phyloP scores from a whole-genome alignment of 1,140 invertebrate genomes.

The Neuroterus valhalla region DNA sequence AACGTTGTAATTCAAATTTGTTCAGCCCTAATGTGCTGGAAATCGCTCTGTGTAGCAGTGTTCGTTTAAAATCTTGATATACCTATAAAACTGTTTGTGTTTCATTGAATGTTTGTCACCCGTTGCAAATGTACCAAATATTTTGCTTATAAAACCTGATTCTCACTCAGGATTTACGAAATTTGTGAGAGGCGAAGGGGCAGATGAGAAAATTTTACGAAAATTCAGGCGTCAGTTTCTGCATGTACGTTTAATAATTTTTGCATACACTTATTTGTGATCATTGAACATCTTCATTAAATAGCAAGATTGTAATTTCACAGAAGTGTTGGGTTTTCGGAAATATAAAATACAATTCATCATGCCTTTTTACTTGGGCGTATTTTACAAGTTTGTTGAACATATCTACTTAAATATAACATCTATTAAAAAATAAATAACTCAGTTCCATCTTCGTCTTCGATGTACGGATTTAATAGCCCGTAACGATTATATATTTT shows the following conservation, averaged over 20 bases:
- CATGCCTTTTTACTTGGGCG: not conserved
- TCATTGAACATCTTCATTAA: slow-evolving; percentile 49
- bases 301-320: slow-evolving; percentile 51
- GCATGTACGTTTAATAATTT: slow-evolving; percentile 57
- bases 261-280: slow-evolving; percentile 44
- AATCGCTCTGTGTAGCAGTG: too few species aligned
- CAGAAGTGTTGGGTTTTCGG: slow-evolving; percentile 34
- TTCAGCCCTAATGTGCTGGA: too few species aligned
- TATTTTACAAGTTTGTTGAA: slow-evolving; percentile 2
- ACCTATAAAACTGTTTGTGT: too few species aligned
- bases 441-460: slow-evolving; percentile 1
- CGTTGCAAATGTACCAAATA: too few species aligned
- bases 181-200: too few species aligned
- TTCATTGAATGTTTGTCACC: too few species aligned
- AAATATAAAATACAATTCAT: slow-evolving; percentile 22
- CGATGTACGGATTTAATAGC: slow-evolving; percentile 24
- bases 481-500: slow-evolving; percentile 11
- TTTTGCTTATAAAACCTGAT: too few species aligned
- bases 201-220: not conserved
- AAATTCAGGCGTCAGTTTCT: slow-evolving; percentile 32
- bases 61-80: too few species aligned
- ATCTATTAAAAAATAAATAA: slow-evolving; percentile 23
- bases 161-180: too few species aligned
- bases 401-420: not conserved
- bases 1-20: too few species aligned